phyloP scores from a whole-genome alignment of 1,140 invertebrate species.

The Megalopta genalis region DNA sequence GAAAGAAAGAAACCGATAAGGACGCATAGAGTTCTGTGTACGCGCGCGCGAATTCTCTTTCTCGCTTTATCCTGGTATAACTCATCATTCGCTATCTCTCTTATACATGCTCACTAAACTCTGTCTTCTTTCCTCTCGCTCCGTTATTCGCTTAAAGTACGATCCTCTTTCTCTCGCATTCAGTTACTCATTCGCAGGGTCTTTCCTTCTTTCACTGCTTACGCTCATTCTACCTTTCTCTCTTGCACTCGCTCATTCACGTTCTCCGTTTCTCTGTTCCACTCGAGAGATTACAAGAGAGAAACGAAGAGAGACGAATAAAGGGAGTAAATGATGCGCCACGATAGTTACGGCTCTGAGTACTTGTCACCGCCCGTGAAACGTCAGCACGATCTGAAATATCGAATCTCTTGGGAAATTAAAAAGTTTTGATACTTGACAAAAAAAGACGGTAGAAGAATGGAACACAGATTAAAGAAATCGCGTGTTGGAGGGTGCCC shows the following conservation, averaged over 20 bases:
- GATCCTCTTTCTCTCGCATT: neutral
- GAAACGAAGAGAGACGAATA: conserved; percentile 25
- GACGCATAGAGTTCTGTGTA: conserved; percentile 29
- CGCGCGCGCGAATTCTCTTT: conserved; percentile 33
- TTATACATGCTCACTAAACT: neutral
- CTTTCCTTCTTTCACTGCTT: conserved; percentile 6
- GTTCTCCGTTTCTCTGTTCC: conserved; percentile 9
- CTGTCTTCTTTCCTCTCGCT: conserved; percentile 8
- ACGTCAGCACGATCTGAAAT: conserved; percentile 62
- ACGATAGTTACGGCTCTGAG: conserved; percentile 60
- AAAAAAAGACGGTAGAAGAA: neutral
- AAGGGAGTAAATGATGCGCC: conserved; percentile 57
- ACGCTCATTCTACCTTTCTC: neutral
- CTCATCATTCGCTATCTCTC: neutral
- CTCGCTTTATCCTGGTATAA: neutral
- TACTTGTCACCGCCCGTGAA: conserved; percentile 67
- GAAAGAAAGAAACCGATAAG: conserved; percentile 43
- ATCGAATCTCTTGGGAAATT: conserved; percentile 13
- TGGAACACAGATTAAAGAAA: neutral
- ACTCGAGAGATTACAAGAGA: conserved; percentile 1
- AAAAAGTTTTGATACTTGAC: neutral
- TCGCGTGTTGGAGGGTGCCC: neutral
- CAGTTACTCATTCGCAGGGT: conserved; percentile 1
- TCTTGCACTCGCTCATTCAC: conserved; percentile 8
- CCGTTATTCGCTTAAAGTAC: conserved; percentile 23